Evolutionary conservation across 92 coral and sea anemone genomes (phyloP), one percentile per base, ranked within the genome.

Genomic region (Phenganax stokvisi): DNA sequence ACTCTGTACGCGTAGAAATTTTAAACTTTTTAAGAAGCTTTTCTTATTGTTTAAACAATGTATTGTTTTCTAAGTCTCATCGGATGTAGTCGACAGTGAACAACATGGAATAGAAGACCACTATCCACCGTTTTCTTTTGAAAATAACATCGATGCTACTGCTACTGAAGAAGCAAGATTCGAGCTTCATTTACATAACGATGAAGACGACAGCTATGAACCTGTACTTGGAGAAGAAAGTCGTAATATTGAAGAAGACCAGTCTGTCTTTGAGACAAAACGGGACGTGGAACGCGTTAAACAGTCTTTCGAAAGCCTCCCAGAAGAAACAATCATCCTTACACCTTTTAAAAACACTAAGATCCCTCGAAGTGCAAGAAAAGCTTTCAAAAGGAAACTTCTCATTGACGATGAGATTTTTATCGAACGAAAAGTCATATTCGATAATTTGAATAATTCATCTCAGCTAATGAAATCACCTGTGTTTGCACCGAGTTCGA

Each of bases 381-480:
- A 62, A 79, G 12, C 72, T n/a, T 28, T 51, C 11, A 79, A 79
- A 79, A 72, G 83, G 0, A 79, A 79, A 53, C 83, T 79, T 7
- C n/a, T 65, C 8, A 64, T 79, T 51, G 83, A 79, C 37, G 16
- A 47, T 5, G 83, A 59, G 12, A 79, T 79, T 3, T 63, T 73
- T 20, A 79, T 79, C 51, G 74, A 62, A 2, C 83, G 83, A 6
- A 47, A 63, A 11, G 74, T 13, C 6, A 30, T 63, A 9, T 63
- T 79, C 30, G 74, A 64, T 10, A 51, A 79, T 25, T 12, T 79
- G 17, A 79, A 63, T 11, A 64, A 79, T 20, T 10, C 83, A 17
- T 51, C 74, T 0, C 51, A 9, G 17, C 62, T 79, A 3, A 12
- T 56, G 20, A 29, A 17, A 30, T 6, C 54, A 10, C 83, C 83